These are phyloP conservation scores for Orthonyx spaldingii DNA, from an alignment of 2,113 vertebrate genomes.

Conservation along the genomic window DNA sequence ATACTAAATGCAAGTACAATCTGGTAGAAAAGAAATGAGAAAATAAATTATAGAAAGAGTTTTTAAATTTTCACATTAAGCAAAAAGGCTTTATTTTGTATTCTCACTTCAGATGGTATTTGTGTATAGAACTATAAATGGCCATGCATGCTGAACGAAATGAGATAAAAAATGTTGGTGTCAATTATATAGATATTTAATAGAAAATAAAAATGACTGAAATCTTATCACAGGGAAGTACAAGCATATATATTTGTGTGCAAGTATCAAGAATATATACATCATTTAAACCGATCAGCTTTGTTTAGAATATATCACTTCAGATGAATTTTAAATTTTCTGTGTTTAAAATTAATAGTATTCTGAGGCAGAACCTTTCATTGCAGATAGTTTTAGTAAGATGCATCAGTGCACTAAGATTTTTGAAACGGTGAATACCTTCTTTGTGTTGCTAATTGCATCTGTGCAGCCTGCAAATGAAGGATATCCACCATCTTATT, in stretches of 20 bases:
- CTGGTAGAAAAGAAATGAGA: slow-evolving; percentile 7
- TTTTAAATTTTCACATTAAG: slow-evolving; percentile 28
- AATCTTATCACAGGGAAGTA: background rate
- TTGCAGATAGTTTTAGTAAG: background rate
- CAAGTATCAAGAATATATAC: background rate
- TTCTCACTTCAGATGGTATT: background rate
- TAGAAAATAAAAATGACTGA: slow-evolving; percentile 37
- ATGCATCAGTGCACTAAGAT: slow-evolving; percentile 22
- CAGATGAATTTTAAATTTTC: background rate
- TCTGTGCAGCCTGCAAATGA: slow-evolving; percentile 24
- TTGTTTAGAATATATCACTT: background rate
- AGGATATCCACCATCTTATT: slow-evolving; percentile 38
- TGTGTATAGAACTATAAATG: background rate
- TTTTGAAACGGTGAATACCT: slow-evolving; percentile 18
- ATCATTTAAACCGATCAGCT: background rate
- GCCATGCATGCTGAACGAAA: background rate
- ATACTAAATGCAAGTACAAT: slow-evolving; percentile 19
- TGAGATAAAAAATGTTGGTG: background rate
- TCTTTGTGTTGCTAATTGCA: slow-evolving; percentile 58
- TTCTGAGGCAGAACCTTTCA: background rate
- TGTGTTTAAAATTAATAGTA: background rate
- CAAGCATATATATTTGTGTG: background rate
- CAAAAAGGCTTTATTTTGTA: slow-evolving; percentile 22
- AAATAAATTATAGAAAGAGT: slow-evolving; percentile 17
- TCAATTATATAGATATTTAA: slow-evolving; percentile 5